phyloP scores from a whole-genome alignment of 2,113 vertebrate species.

The Hippocampus barbouri region DNA sequence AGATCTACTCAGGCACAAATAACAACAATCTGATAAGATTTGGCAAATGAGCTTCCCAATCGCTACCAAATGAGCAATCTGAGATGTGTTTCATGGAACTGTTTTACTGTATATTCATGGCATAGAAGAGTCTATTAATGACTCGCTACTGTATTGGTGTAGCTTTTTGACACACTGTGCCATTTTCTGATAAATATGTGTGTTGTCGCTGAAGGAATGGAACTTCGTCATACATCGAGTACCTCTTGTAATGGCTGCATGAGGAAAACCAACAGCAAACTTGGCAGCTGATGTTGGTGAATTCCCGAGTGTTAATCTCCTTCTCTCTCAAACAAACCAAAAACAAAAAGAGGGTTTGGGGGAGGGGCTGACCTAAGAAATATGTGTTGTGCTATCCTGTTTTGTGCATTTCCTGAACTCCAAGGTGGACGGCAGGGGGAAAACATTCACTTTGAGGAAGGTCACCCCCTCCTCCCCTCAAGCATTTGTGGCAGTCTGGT shows the following conservation, averaged over 20 bases:
- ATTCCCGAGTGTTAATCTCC: conserved; percentile 36
- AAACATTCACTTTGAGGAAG: conserved; percentile 48
- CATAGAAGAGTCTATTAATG: not conserved
- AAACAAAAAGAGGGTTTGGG: conserved; percentile 2
- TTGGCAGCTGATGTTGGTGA: conserved; percentile 45
- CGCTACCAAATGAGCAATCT: not conserved
- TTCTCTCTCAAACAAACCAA: conserved; percentile 7
- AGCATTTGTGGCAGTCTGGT: conserved; percentile 52
- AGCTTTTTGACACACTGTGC: no score
- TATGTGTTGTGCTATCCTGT: conserved; percentile 59
- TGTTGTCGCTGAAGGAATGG: no score
- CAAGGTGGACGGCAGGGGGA: conserved; percentile 60
- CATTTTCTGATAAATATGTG: no score
- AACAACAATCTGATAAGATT: no score
- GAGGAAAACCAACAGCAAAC: no score
- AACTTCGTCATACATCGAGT: no score
- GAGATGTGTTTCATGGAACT: not conserved
- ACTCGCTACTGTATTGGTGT: no score
- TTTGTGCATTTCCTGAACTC: conserved; percentile 68
- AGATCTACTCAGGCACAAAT: no score
- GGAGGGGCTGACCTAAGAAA: conserved; percentile 45
- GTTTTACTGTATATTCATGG: not conserved
- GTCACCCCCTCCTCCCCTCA: conserved; percentile 21
- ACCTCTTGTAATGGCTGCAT: no score
- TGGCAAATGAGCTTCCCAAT: no score